Evolutionary conservation across 1,140 invertebrate species (phyloP), one percentile per base, ranked within the genome.

Genomic region (Drosophila repleta): DNA sequence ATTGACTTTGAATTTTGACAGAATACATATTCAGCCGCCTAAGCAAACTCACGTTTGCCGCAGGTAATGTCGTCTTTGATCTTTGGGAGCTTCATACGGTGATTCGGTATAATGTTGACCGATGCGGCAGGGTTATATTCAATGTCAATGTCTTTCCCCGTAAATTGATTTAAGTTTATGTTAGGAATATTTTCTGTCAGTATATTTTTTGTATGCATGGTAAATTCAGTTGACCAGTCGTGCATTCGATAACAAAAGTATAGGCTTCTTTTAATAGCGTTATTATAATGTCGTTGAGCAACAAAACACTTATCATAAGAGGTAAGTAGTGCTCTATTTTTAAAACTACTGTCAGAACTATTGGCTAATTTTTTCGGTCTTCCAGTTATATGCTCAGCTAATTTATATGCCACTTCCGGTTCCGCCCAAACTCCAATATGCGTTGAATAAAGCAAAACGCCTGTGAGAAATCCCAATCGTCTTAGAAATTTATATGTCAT

Each of bases 1-100:
- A 43, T 3, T 1, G 26, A 48, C 20, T 53, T 18, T 13, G 35
- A 65, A 62, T 69, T 64, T 77, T 41, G 62, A 71, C 49, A 58
- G 0, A 51, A 21, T 10, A 43, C 46, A 7, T 29, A 10, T 21
- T 11, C 51, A n/a, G 41, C 29, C 20, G 5, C 49, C 62, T 82
- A 69, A 15, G 51, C 10, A n/a, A 58, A n/a, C n/a, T 45, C 32
- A 24, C 51, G 45, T 60, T 85, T 85, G 17, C 70, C 48, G 56
- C 82, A 85, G 0, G 78, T 81, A n/a, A 77, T 43, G 26, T 87
- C 82, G 24, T 88, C 72, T 48, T 87, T 87, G 17, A 88, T 87
- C 51, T 88, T 88, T 26, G 74, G 71, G 2, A 35, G 49, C 39
- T 48, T 67, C 6, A 64, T 46, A 26, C 55, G 45, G 11, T 37